Percentiles rank a stretch among this genome's conserved stretches.
Evolutionary conservation across 2,888 invertebrate species (phyloP).

Genomic region (Chalcis sispes): DNA sequence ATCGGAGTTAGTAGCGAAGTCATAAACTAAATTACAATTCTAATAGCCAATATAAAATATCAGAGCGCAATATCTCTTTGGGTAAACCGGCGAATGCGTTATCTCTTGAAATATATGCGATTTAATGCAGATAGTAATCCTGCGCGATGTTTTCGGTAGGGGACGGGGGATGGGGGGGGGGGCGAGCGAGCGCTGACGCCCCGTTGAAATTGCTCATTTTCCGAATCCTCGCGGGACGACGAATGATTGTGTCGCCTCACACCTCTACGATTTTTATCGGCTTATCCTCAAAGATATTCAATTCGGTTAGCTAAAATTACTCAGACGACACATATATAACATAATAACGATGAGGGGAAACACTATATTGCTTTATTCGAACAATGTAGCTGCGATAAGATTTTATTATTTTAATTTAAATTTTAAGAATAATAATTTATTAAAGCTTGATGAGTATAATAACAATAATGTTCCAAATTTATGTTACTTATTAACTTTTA

Average conservation of each 20-base stretch:
- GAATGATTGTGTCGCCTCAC: not conserved
- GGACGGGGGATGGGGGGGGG: too few species aligned
- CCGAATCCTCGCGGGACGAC: constrained; percentile 9
- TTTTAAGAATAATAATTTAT: too few species aligned
- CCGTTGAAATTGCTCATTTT: constrained; percentile 40
- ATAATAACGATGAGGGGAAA: not conserved
- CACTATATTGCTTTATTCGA: constrained; percentile 30
- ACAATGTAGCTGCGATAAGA: constrained; percentile 1
- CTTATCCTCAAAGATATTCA: constrained; percentile 28
- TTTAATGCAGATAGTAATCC: constrained; percentile 44
- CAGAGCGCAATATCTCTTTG: constrained; percentile 13
- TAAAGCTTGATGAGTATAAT: too few species aligned
- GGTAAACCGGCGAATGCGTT: constrained; percentile 14
- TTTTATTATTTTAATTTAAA: too few species aligned
- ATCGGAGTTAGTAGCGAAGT: not conserved
- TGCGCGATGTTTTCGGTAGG: constrained; percentile 16
- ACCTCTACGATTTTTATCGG: constrained; percentile 39
- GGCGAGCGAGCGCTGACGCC: constrained; percentile 39
- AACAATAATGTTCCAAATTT: too few species aligned
- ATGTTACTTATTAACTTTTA: too few species aligned
- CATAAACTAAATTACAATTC: constrained; percentile 25
- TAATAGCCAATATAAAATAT: constrained; percentile 25
- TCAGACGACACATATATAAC: not conserved
- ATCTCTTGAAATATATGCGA: constrained; percentile 46
- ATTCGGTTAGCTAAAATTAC: constrained; percentile 29